Evolutionary conservation across 2,888 invertebrate genomes (phyloP).

Genomic region (Drosophila atripex): DNA sequence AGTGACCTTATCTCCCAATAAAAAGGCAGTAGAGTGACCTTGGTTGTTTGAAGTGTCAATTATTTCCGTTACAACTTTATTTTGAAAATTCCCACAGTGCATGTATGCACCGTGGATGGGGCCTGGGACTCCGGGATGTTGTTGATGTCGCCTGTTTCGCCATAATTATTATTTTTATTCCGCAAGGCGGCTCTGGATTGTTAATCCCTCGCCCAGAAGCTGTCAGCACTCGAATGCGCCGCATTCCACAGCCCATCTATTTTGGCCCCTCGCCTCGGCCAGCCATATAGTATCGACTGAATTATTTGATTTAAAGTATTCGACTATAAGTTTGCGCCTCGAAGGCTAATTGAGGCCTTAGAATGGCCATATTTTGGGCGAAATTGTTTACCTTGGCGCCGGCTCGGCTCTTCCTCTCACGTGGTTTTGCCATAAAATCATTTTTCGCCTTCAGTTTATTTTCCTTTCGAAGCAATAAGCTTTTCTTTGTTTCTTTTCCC

Average conservation of each 20-base stretch:
- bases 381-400: slow-evolving; percentile 4
- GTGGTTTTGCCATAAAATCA: neutral
- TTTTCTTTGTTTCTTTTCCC: neutral
- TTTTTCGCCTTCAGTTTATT: neutral
- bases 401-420: neutral
- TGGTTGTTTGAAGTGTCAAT: too few relatives aligned
- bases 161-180: slow-evolving; percentile 30
- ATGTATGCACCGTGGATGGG: neutral
- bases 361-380: neutral
- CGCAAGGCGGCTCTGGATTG: slow-evolving; percentile 3
- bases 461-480: too few relatives aligned
- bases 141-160: slow-evolving; percentile 16
- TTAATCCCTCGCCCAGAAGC: slow-evolving; percentile 25
- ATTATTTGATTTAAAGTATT: neutral
- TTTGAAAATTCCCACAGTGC: neutral
- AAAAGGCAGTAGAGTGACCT: neutral
- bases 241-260: slow-evolving; percentile 4
- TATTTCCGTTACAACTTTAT: too few relatives aligned
- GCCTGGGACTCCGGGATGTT: neutral
- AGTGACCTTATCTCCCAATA: neutral
- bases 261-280: neutral
- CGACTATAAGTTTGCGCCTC: neutral
- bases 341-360: neutral
- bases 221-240: slow-evolving; percentile 14
- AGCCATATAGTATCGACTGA: neutral